Base-by-base conservation (phyloP, 2,888 invertebrate genomes). In the Parnassius glacialis region DNA sequence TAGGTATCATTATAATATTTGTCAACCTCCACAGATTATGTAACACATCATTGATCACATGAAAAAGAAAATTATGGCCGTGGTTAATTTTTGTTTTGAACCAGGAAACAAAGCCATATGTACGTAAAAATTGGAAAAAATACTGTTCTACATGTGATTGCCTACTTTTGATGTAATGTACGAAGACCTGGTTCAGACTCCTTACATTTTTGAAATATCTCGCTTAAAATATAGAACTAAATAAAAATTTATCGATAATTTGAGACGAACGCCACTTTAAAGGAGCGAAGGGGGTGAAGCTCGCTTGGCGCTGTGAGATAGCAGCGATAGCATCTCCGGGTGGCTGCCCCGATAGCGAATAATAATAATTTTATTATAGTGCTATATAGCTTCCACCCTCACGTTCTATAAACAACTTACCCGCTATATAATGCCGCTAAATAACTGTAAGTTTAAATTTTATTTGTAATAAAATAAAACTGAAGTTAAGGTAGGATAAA, bases 311-410 rank as follows among this genome's bases (percentile, higher is more conserved):
- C 86, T 77, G 86, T 76, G 88, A 86, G 90, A 90, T 90, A 91
- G 83, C 83, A 76, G 47, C 80, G 88, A 90, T 90, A 90, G 64
- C 81, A 90, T 90, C 90, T 76, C 78, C 80, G 87, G 87, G 87
- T 87, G 89, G 85, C 84, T 81, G 82, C 82, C 80, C 87, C 85
- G 90, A 90, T 90, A 90, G 81, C 80, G 87, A 87, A 86, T 90
- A 90, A 90, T 90, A 90, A 90, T 90, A 88, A 90, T 90, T 90
- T 86, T 88, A 88, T 83, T 87, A 90, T 89, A 87, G 76, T 81
- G 81, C 85, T 85, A 80, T 80, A 85, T 86, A 85, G 87, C 68
- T 83, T 78, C 74, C 81, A 77, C 67, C 68, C 60, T 34, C 66
- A 48, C 61, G 64, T 67, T 69, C 34, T 68, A 68, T 68, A 64